phyloP scores from a whole-genome alignment of 1,140 invertebrate species.

The Drosophila cardini region DNA sequence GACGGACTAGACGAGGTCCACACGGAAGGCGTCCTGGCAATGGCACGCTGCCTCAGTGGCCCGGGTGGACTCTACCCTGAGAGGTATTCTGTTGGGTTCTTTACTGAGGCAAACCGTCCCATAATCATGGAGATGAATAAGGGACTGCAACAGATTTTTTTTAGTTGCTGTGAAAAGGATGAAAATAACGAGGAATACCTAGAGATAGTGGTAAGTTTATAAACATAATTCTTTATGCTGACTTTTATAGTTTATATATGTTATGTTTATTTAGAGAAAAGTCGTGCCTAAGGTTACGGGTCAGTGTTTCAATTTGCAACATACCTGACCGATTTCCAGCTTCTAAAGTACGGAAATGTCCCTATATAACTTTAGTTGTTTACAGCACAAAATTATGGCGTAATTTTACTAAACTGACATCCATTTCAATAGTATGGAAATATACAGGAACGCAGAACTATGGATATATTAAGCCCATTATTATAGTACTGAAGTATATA shows the following conservation, averaged over 20 bases:
- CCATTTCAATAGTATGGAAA: too few species aligned
- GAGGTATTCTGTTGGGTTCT: conserved; percentile 36
- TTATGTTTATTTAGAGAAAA: too few species aligned
- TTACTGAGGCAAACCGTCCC: conserved; percentile 37
- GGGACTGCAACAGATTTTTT: conserved; percentile 11
- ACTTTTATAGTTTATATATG: too few species aligned
- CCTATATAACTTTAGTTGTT: conserved; percentile 2
- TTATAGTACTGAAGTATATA: too few species aligned
- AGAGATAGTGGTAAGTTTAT: conserved; percentile 60
- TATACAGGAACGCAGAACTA: too few species aligned
- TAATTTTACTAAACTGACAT: too few species aligned
- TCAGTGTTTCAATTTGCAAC: conserved; percentile 38
- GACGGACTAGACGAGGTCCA: conserved; percentile 86
- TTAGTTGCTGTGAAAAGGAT: conserved; percentile 45
- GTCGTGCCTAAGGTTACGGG: conserved; percentile 38
- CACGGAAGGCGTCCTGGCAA: conserved; percentile 85
- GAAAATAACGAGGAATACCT: conserved; percentile 62
- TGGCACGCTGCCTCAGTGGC: conserved; percentile 86
- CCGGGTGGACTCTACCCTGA: conserved; percentile 74
- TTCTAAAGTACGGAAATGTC: conserved; percentile 61
- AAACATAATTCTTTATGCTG: too few species aligned
- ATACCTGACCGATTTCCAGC: conserved; percentile 66
- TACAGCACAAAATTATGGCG: too few species aligned
- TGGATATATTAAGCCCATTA: too few species aligned
- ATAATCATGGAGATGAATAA: conserved; percentile 50